phyloP scores from a whole-genome alignment of 2,888 invertebrate genomes.

The Liopterus haemorrhoidalis region DNA sequence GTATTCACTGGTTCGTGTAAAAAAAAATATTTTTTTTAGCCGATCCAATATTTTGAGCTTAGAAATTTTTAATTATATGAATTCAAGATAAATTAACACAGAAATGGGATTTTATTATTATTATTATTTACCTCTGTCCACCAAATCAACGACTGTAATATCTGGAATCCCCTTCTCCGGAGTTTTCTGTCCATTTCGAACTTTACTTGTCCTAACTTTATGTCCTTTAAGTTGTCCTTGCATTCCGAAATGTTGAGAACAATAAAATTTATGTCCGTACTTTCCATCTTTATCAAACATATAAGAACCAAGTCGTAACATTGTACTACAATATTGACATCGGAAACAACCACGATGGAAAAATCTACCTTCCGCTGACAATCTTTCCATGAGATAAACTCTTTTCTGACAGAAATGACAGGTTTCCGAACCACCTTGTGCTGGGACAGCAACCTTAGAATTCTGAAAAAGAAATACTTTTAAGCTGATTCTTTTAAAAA shows the following conservation, averaged over 20 bases:
- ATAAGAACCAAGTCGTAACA: conserved; percentile 74
- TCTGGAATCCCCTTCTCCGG: conserved; percentile 50
- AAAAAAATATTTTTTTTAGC: too few species aligned
- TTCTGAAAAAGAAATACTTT: conserved; percentile 44
- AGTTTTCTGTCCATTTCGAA: conserved; percentile 40
- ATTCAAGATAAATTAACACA: too few species aligned
- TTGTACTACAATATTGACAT: conserved; percentile 86
- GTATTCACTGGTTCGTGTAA: too few species aligned
- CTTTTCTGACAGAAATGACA: conserved; percentile 86
- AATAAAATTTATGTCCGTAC: conserved; percentile 66
- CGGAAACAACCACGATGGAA: conserved; percentile 91
- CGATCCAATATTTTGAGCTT: too few species aligned
- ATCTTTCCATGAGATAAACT: conserved; percentile 89
- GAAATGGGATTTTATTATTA: background rate
- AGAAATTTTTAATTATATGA: too few species aligned
- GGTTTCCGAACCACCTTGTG: conserved; percentile 64
- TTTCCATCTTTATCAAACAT: conserved; percentile 65
- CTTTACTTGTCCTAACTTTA: conserved; percentile 33
- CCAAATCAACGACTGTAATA: conserved; percentile 48
- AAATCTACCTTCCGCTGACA: conserved; percentile 82
- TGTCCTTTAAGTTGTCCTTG: conserved; percentile 48
- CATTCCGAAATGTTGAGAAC: conserved; percentile 66
- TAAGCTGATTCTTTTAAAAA: conserved; percentile 14
- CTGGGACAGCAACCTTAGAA: conserved; percentile 56
- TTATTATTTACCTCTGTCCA: conserved; percentile 43